A percentile compares a stretch with the other conserved stretches of the same genome.
Conservation (phyloP, 2,113 vertebrate species). For the Menidia beryllina region DNA sequence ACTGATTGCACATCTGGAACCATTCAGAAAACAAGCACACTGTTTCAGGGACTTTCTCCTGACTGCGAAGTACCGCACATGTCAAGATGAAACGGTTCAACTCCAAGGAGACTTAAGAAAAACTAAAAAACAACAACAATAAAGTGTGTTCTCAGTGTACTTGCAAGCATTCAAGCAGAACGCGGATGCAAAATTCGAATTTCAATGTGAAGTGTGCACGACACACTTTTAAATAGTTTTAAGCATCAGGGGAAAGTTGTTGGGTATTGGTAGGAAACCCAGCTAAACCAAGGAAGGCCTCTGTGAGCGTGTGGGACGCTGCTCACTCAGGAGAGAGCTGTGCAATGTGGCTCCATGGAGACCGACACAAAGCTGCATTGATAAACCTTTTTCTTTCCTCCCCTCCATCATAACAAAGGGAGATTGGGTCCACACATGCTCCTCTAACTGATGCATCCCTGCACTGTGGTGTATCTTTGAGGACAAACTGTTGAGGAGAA, state of each 20-base stretch:
- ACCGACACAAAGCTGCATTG: conserved; percentile 74
- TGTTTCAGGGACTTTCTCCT: neutral
- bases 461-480: neutral
- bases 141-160: neutral
- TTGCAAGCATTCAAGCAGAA: neutral
- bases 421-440: neutral
- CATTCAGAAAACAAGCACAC: neutral
- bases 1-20: neutral
- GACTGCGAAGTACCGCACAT: neutral
- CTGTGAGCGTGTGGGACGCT: conserved; percentile 43
- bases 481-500: neutral
- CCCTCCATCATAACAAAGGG: conserved; percentile 4
- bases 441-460: neutral
- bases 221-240: no score
- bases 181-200: no score
- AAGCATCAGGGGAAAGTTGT: no score
- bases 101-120: neutral
- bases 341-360: conserved; percentile 62
- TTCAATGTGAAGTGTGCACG: no score
- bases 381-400: conserved; percentile 43
- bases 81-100: neutral
- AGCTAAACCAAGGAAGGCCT: neutral
- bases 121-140: no score
- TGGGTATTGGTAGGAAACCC: neutral
- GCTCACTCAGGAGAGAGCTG: conserved; percentile 36